phyloP scores from a whole-genome alignment of 2,113 vertebrate species.

The Myotis davidii region DNA sequence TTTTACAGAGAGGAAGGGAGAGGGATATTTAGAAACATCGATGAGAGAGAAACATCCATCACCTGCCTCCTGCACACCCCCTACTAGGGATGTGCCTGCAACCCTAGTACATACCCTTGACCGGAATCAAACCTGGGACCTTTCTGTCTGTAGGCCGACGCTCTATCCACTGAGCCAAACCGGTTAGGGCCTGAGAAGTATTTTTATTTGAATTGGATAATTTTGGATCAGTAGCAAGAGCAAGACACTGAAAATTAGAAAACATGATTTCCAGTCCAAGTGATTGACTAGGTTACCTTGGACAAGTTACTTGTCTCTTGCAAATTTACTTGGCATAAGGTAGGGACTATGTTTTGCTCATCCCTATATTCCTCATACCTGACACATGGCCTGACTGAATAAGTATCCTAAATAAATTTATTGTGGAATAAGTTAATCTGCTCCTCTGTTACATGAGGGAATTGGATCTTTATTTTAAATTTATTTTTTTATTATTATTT shows the following conservation, averaged over 20 bases:
- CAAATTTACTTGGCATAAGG: neutral
- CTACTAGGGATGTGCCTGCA: too few species aligned
- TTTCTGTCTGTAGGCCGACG: too few species aligned
- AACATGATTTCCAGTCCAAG: neutral
- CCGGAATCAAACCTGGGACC: too few species aligned
- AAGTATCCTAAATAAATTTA: constrained; percentile 33
- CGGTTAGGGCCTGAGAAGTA: neutral
- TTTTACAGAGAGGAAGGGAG: too few species aligned
- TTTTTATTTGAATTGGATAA: constrained; percentile 47
- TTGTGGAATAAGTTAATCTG: constrained; percentile 38
- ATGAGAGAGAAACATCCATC: too few species aligned
- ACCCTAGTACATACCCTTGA: too few species aligned
- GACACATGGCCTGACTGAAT: neutral
- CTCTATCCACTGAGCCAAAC: too few species aligned
- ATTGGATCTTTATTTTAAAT: neutral
- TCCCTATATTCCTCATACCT: neutral
- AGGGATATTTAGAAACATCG: too few species aligned
- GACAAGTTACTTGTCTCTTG: neutral
- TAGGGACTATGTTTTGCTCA: neutral
- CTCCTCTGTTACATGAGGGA: constrained; percentile 33
- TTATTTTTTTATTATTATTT: too few species aligned
- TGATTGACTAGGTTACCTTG: neutral
- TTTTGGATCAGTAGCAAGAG: constrained; percentile 35
- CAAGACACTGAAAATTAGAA: constrained; percentile 27
- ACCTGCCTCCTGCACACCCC: too few species aligned